These are phyloP conservation scores for Laspeyria flexula DNA, from an alignment of 2,888 invertebrate genomes.

Conservation along the genomic window DNA sequence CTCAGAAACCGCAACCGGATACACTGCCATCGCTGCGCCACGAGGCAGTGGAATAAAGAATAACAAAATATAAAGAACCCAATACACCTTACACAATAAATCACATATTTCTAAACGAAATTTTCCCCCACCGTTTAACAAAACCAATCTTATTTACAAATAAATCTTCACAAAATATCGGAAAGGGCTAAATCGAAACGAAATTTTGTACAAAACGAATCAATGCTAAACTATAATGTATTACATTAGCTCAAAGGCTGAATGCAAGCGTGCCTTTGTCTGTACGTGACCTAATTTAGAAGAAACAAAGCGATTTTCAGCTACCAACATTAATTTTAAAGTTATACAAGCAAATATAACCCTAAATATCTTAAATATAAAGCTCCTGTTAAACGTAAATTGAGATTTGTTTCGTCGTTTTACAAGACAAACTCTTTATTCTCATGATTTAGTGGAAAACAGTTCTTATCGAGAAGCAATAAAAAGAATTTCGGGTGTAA, in stretches of 20 bases:
- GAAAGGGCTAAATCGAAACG: slow-evolving; percentile 24
- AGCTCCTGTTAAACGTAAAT: slow-evolving; percentile 45
- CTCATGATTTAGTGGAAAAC: slow-evolving; percentile 42
- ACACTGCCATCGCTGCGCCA: no score
- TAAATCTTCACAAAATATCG: slow-evolving; percentile 11
- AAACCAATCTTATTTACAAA: slow-evolving; percentile 4
- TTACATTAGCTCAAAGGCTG: slow-evolving; percentile 60
- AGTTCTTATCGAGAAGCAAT: slow-evolving; percentile 40
- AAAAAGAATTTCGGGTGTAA: slow-evolving; percentile 24
- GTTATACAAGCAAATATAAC: slow-evolving; percentile 45
- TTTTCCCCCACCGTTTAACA: no score
- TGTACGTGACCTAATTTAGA: slow-evolving; percentile 77
- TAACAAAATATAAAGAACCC: no score
- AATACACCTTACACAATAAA: no score
- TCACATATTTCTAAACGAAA: no score
- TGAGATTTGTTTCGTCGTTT: slow-evolving; percentile 51
- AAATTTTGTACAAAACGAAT: slow-evolving; percentile 46
- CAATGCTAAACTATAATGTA: slow-evolving; percentile 57
- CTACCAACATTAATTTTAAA: slow-evolving; percentile 45
- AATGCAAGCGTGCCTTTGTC: slow-evolving; percentile 59
- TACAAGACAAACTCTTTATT: slow-evolving; percentile 44
- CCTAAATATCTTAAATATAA: slow-evolving; percentile 46
- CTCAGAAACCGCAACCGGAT: no score
- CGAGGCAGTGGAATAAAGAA: no score
- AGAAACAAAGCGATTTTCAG: slow-evolving; percentile 71